These are phyloP conservation scores for Pheosia tremula DNA, from an alignment of 2,888 invertebrate genomes.

Conservation along the genomic window DNA sequence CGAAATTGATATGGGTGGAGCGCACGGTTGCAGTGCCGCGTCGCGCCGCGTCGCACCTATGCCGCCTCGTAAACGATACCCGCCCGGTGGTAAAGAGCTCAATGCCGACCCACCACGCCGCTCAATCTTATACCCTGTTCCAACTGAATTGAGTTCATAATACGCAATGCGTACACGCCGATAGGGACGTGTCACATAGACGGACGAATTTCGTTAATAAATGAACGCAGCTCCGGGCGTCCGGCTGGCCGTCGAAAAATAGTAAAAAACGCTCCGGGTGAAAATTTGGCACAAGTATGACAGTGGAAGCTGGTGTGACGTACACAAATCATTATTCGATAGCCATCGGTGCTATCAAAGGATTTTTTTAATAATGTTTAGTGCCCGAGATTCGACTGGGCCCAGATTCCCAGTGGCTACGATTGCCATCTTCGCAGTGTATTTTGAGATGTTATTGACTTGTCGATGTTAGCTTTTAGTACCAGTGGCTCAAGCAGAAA, in stretches of 20 bases:
- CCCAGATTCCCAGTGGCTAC: constrained; percentile 58
- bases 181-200: constrained; percentile 68
- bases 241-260: constrained; percentile 69
- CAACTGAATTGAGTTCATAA: constrained; percentile 45
- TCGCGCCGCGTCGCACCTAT: constrained; percentile 66
- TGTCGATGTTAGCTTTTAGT: constrained; percentile 42
- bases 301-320: constrained; percentile 70
- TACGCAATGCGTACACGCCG: constrained; percentile 20
- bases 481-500: too few species aligned
- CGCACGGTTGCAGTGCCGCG: constrained; percentile 65
- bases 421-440: constrained; percentile 42
- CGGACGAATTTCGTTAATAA: constrained; percentile 83
- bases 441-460: constrained; percentile 52
- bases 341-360: constrained; percentile 69
- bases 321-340: constrained; percentile 79
- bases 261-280: constrained; percentile 65
- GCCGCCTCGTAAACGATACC: constrained; percentile 77
- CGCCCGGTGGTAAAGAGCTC: constrained; percentile 53
- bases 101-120: constrained; percentile 35
- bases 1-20: constrained; percentile 84
- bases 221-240: constrained; percentile 78
- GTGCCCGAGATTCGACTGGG: constrained; percentile 65
- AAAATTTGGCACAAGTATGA: constrained; percentile 82
- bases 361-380: constrained; percentile 80
- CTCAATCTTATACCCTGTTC: constrained; percentile 50